phyloP scores from a whole-genome alignment of 2,888 invertebrate genomes.

The Furcula furcula region DNA sequence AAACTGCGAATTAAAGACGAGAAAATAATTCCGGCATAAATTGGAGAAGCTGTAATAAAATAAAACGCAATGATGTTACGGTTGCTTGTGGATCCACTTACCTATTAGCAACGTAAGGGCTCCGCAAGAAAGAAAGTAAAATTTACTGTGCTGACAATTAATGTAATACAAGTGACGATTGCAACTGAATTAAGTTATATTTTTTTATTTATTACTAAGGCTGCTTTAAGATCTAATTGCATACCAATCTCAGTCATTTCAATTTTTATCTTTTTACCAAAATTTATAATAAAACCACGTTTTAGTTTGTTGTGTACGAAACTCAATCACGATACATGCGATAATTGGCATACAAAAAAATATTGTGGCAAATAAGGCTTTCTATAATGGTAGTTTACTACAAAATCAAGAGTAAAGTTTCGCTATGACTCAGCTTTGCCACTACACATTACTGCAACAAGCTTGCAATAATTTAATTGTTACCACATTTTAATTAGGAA shows the following conservation, averaged over 20 bases:
- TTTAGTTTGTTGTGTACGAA: constrained; percentile 23
- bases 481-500: constrained; percentile 17
- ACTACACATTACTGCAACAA: constrained; percentile 70
- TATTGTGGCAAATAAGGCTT: constrained; percentile 70
- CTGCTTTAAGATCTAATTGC: constrained; percentile 16
- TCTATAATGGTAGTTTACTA: constrained; percentile 52
- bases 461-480: constrained; percentile 47
- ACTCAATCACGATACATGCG: constrained; percentile 60
- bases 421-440: constrained; percentile 81
- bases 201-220: constrained; percentile 16
- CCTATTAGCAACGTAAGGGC: constrained; percentile 80
- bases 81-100: constrained; percentile 75
- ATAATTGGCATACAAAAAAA: constrained; percentile 61
- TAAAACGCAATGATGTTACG: constrained; percentile 49
- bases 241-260: constrained; percentile 14
- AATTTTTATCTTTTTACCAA: constrained; percentile 2
- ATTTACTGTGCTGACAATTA: constrained; percentile 76
- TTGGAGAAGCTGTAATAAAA: constrained; percentile 62
- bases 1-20: constrained; percentile 57
- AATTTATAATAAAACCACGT: constrained; percentile 19
- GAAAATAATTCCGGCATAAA: constrained; percentile 38
- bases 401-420: constrained; percentile 76
- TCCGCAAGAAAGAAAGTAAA: constrained; percentile 82
- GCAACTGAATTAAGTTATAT: constrained; percentile 50
- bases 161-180: constrained; percentile 49